Conservation (phyloP, 2,113 vertebrate species). For the Sphaerodactylus townsendi region DNA sequence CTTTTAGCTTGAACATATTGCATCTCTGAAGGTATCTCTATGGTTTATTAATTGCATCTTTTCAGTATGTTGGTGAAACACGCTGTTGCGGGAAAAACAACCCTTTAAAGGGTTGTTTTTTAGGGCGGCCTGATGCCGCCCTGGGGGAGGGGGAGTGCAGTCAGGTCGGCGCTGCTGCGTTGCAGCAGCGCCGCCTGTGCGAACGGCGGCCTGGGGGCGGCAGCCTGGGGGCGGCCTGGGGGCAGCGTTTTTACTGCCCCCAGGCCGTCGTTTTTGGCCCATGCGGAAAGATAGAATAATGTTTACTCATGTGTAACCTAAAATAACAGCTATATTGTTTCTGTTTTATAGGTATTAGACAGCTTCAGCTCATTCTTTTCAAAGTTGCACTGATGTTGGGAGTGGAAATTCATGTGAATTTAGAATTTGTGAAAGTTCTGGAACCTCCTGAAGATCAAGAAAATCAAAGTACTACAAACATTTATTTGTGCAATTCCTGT, state of each 20-base stretch:
- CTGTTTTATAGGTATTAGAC: constrained; percentile 87
- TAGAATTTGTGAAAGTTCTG: constrained; percentile 91
- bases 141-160: no score
- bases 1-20: not conserved
- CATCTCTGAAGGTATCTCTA: not conserved
- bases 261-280: no score
- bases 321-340: not conserved
- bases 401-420: constrained; percentile 94
- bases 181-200: no score
- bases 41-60: not conserved
- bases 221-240: no score
- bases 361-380: constrained; percentile 94
- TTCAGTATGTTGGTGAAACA: not conserved
- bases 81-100: no score
- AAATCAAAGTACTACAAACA: constrained; percentile 82
- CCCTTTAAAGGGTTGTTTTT: no score
- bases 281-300: not conserved
- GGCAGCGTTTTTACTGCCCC: no score
- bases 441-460: constrained; percentile 95
- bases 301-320: not conserved
- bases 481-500: not conserved
- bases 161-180: no score
- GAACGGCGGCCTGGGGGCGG: no score
- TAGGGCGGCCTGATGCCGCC: no score
- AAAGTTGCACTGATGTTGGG: constrained; percentile 93